phyloP scores from a whole-genome alignment of 2,113 vertebrate genomes.

The Chionis minor region DNA sequence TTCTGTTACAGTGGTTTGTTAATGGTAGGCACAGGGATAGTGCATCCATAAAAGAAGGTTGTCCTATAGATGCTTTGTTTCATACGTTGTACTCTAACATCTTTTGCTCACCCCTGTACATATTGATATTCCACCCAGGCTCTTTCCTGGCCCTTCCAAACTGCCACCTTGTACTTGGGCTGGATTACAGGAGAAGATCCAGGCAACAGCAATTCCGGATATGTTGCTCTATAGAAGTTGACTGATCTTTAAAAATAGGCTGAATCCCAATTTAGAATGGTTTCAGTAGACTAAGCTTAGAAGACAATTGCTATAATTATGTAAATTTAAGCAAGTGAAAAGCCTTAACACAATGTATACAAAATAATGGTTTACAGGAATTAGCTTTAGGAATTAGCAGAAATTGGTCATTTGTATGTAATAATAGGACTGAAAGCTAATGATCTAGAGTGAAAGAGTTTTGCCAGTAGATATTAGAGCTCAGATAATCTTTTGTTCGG shows the following conservation, averaged over 20 bases:
- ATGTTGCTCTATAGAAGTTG: not conserved
- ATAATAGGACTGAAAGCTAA: constrained; percentile 73
- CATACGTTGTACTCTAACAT: rapidly evolving
- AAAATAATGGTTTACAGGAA: constrained; percentile 77
- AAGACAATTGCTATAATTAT: constrained; percentile 78
- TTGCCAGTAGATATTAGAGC: constrained; percentile 71
- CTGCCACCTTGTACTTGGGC: not conserved
- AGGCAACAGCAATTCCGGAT: not conserved
- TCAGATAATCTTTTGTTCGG: constrained; percentile 69
- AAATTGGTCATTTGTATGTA: constrained; percentile 76
- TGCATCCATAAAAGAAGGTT: not conserved
- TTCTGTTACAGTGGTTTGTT: not conserved
- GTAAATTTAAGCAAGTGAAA: constrained; percentile 74
- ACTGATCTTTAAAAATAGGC: constrained; percentile 16
- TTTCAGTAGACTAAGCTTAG: constrained; percentile 37
- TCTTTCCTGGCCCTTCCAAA: not conserved
- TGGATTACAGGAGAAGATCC: not conserved
- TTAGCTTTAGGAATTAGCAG: constrained; percentile 63
- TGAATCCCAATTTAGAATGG: constrained; percentile 57
- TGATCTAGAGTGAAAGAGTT: constrained; percentile 65
- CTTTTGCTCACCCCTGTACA: not conserved
- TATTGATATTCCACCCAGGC: not conserved
- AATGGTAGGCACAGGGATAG: not conserved
- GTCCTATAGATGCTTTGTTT: no score
- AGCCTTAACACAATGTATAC: constrained; percentile 69